These are phyloP conservation scores for Pipistrellus pipistrellus DNA, from an alignment of 2,797 vertebrate species.

Conservation along the genomic window DNA sequence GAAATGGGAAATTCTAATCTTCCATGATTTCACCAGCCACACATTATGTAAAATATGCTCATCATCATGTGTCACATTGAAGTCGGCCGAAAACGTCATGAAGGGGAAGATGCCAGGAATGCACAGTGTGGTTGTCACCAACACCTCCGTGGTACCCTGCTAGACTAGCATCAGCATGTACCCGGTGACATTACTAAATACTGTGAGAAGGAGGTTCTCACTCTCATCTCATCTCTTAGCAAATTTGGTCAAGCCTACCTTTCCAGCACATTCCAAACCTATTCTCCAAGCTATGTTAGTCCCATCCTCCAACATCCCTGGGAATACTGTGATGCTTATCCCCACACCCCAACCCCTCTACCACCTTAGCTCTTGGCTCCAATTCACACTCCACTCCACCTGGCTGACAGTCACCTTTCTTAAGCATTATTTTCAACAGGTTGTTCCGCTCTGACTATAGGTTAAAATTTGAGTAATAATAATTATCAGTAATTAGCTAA, in stretches of 20 bases:
- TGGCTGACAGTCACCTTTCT: not conserved
- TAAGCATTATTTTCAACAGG: not conserved
- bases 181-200: not conserved
- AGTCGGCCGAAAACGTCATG: not conserved
- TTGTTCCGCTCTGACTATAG: not conserved
- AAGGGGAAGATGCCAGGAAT: no score
- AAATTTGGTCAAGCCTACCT: not conserved
- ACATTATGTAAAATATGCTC: slow-evolving; percentile 80
- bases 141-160: not conserved
- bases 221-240: not conserved
- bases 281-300: not conserved
- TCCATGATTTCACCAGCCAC: slow-evolving; percentile 79
- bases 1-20: slow-evolving; percentile 83
- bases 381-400: not conserved
- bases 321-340: not conserved
- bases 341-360: no score
- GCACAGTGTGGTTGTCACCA: not conserved
- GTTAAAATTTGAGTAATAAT: not conserved
- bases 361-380: not conserved
- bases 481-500: slow-evolving; percentile 18
- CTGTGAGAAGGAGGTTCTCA: not conserved
- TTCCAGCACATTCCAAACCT: not conserved
- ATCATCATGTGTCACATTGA: slow-evolving; percentile 45
- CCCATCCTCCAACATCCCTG: not conserved
- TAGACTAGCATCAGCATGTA: accelerated